Percentiles rank a stretch among this genome's conserved stretches.
phyloP scores from a whole-genome alignment of 2,797 vertebrate species.

The Anguilla pacifica region DNA sequence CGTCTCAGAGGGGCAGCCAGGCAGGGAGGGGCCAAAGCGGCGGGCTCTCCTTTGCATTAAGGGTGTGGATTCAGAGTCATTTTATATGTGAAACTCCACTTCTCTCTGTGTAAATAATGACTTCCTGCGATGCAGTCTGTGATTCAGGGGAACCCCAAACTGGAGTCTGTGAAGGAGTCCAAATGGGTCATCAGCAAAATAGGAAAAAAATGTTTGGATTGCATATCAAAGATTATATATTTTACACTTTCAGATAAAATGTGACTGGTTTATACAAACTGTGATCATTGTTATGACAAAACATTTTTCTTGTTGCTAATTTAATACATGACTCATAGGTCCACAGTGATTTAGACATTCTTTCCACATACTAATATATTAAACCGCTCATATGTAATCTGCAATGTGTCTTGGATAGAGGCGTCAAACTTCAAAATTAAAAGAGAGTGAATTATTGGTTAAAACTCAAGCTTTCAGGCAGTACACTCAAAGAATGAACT shows the following conservation, averaged over 20 bases:
- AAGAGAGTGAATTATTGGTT: not conserved
- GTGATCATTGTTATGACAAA: too few relatives aligned
- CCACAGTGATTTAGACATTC: too few relatives aligned
- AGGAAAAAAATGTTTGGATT: not conserved
- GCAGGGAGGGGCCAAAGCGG: not conserved
- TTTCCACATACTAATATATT: too few relatives aligned
- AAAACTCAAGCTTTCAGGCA: not conserved
- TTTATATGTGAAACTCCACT: not conserved
- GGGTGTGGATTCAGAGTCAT: not conserved
- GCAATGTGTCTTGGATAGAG: too few relatives aligned
- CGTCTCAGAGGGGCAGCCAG: not conserved
- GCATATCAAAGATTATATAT: not conserved
- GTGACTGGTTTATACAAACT: too few relatives aligned
- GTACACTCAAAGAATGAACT: not conserved
- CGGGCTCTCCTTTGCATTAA: not conserved
- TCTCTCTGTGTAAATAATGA: not conserved
- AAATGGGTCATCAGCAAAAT: not conserved
- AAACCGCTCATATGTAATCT: too few relatives aligned
- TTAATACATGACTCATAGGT: too few relatives aligned
- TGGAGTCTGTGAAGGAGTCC: not conserved
- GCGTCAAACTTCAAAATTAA: not conserved
- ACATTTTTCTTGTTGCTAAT: too few relatives aligned
- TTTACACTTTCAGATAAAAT: too few relatives aligned
- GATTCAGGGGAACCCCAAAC: not conserved
- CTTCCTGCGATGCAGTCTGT: not conserved